These are phyloP conservation scores for Aselliscus stoliczkanus DNA, from an alignment of 2,797 vertebrate genomes.

Conservation along the genomic window DNA sequence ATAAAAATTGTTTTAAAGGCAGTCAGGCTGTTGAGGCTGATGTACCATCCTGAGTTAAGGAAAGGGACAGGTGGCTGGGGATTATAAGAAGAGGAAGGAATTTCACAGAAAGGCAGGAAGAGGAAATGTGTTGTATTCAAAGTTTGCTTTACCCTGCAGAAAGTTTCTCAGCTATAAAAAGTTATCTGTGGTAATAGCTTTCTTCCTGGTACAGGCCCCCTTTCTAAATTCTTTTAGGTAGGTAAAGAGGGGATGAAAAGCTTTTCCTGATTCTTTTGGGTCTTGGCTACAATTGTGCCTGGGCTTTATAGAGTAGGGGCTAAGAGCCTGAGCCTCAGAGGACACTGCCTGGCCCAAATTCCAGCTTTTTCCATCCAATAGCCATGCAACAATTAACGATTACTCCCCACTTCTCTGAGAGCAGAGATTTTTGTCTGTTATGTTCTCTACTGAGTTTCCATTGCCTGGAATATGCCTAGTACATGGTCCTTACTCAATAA, in stretches of 20 bases:
- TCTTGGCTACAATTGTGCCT: neutral
- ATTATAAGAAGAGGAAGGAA: neutral
- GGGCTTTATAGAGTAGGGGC: neutral
- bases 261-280: neutral
- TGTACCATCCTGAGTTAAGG: neutral
- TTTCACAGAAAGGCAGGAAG: neutral
- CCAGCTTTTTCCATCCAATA: neutral
- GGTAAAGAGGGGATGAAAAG: neutral
- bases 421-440: neutral
- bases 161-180: neutral
- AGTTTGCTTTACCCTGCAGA: neutral
- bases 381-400: neutral
- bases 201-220: neutral
- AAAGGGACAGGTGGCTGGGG: neutral
- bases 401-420: neutral
- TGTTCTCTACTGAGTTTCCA: neutral
- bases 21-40: neutral
- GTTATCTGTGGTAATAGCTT: neutral
- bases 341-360: neutral
- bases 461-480: neutral
- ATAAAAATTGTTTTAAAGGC: neutral
- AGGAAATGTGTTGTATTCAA: neutral
- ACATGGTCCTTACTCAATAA: neutral
- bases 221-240: neutral
- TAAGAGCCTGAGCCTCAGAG: neutral